Base-by-base conservation (phyloP, 1,140 invertebrate genomes). In the Tribolium castaneum region DNA sequence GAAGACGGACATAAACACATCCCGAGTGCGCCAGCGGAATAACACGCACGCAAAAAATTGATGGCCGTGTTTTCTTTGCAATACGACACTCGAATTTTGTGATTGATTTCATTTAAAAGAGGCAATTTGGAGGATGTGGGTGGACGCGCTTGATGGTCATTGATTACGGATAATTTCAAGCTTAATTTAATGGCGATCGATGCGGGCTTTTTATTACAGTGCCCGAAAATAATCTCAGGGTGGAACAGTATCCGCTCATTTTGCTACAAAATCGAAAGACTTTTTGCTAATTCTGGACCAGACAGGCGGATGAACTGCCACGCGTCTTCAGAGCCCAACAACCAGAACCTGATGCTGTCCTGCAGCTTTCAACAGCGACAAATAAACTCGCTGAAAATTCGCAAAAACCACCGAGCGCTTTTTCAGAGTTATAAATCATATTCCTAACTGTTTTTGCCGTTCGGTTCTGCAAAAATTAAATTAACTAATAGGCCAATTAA, bases 61-160 rank as follows among this genome's bases (percentile, higher is more conserved):
- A 71, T 39, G 39, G 16, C 22, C 66, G 62, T 78, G 79, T 78
- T 75, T 39, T 35, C 12, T 56, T 52, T 78, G 79, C 78, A 78
- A 80, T 80, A 80, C 74, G 54, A 71, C 54, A 45, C 76, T 25
- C 56, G 74, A 73, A 80, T 80, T 80, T 71, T 71, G 73, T 66
- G 75, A 78, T 76, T 70, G 79, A 77, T 72, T 73, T 70, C 9
- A 75, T 34, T 74, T 66, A 56, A 73, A 74, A 51, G 30, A 56
- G 25, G 12, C 77, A 80, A 76, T 77, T 77, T 74, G 10, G 35
- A 56, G 25, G 51, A 74, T 66, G 79, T 80, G 66, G 76, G 79
- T 78, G 79, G 75, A 77, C 22, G 34, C 59, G 59, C 71, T 52
- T 77, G 71, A 77, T 77, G 52, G n/a, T 59, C 51, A 76, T 77